Percentiles rank a stretch among this genome's conserved stretches.
phyloP scores from a whole-genome alignment of 2,113 vertebrate genomes.

The Antidorcas marsupialis region DNA sequence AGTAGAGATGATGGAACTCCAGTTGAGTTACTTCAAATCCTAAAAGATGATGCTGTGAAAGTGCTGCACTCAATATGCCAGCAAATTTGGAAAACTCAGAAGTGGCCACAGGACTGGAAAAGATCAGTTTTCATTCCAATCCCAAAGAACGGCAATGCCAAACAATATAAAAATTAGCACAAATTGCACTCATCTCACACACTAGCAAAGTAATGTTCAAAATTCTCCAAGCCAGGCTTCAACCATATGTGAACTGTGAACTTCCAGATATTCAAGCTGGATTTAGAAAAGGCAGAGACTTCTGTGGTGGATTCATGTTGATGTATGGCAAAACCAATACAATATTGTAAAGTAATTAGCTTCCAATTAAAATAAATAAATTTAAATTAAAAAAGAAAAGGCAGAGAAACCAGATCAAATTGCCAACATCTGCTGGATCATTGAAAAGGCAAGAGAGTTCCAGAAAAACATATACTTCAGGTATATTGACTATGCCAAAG shows the following conservation, averaged over 20 bases:
- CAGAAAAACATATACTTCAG: neutral
- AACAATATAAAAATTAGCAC: neutral
- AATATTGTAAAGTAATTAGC: too few species aligned
- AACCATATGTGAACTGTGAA: neutral
- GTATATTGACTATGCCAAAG: neutral
- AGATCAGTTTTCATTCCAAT: neutral
- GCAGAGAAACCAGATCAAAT: neutral
- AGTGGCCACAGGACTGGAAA: neutral
- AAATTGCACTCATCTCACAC: neutral
- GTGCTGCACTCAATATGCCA: neutral
- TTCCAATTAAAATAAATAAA: too few species aligned
- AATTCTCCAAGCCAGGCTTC: neutral
- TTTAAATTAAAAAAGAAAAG: neutral
- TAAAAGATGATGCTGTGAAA: neutral
- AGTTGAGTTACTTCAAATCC: neutral
- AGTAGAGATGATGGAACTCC: neutral
- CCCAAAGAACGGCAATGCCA: neutral
- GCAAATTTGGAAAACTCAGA: neutral
- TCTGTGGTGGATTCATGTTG: rapidly evolving
- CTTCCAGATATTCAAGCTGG: neutral
- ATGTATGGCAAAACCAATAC: too few species aligned
- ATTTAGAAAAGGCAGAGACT: neutral
- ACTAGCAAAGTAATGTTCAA: neutral
- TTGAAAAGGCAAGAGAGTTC: neutral
- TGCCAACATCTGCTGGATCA: neutral